Conservation (phyloP, 2,888 invertebrate species). For the Cynaeus angustus region DNA sequence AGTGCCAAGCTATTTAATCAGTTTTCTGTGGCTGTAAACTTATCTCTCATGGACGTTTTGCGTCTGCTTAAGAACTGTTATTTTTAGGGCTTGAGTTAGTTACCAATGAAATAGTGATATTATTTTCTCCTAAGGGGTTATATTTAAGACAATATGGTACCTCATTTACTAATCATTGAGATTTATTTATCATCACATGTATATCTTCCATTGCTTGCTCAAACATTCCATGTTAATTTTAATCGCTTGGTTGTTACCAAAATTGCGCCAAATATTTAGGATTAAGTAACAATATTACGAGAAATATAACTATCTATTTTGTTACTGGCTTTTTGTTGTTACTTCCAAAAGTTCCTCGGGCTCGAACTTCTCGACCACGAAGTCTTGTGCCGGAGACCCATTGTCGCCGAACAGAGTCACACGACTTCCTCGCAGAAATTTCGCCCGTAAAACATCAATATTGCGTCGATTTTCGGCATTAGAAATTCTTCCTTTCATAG, state of each 20-base stretch:
- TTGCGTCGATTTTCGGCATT: no score
- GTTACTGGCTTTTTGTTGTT: not conserved
- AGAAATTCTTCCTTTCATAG: no score
- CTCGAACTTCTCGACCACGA: no score
- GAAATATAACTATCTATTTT: slow-evolving; percentile 16
- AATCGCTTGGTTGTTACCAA: slow-evolving; percentile 15
- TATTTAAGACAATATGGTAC: not conserved
- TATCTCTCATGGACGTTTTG: not conserved
- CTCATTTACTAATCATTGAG: not conserved
- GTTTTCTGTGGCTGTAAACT: slow-evolving; percentile 32
- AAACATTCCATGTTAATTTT: slow-evolving; percentile 5
- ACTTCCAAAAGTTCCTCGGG: not conserved
- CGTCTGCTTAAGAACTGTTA: not conserved
- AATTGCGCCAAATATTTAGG: slow-evolving; percentile 24
- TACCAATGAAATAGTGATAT: slow-evolving; percentile 35
- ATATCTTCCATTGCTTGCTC: not conserved
- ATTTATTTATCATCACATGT: not conserved
- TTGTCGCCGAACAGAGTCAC: no score
- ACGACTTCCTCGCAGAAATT: no score
- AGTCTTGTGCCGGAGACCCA: no score
- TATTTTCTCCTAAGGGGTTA: not conserved
- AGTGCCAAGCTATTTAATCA: slow-evolving; percentile 37
- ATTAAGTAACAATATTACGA: no score
- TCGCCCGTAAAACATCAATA: no score
- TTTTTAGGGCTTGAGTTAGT: slow-evolving; percentile 21